Base-by-base conservation (phyloP, 2,888 invertebrate genomes). In the Odontocolon sp. region DNA sequence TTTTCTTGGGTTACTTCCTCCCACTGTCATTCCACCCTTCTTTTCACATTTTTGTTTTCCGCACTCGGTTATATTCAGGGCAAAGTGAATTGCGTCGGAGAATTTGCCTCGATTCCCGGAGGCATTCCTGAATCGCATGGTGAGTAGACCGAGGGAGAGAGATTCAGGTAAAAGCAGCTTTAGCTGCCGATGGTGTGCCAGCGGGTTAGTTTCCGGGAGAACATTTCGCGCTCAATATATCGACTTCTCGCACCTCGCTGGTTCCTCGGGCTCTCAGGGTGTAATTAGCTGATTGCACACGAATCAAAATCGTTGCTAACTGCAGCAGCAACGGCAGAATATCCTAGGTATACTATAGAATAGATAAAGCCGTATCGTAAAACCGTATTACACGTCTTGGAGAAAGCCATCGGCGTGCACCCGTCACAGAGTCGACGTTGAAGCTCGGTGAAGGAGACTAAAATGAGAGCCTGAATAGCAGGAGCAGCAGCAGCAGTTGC, bases 241-340 rank as follows among this genome's bases (percentile, higher is more conserved):
- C 73, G 73, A 73, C 54, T 61, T 54, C 67, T 67, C 21, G 59
- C 73, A 73, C 59, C 67, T 54, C 67, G 26, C 42, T 59, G 31
- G 36, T 54, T 26, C 36, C 42, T 16, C 40, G 33, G 33, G 36
- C 59, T 61, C 28, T 33, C 54, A 59, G 59, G 59, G 42, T 54
- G 67, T 67, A 73, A 73, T 73, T 73, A 73, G 73, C 59, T 73
- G 73, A 73, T 61, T 67, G 73, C 67, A 36, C 57, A 66, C 64
- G 72, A 64, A 28, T 66, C 64, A 57, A 72, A 66, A 66, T 40
- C 50, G 47, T 57, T 28, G 64, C 50, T 47, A 66, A 16, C 16
- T 56, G 38, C 57, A 33, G 31, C 31, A 16, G 21, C 28, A 63
- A 8, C 21, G 28, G 38, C 21, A 16, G 31, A 57, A 66, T 21